Evolutionary conservation across 2,113 vertebrate genomes (phyloP).

Genomic region (Corythornis madagascariensis): DNA sequence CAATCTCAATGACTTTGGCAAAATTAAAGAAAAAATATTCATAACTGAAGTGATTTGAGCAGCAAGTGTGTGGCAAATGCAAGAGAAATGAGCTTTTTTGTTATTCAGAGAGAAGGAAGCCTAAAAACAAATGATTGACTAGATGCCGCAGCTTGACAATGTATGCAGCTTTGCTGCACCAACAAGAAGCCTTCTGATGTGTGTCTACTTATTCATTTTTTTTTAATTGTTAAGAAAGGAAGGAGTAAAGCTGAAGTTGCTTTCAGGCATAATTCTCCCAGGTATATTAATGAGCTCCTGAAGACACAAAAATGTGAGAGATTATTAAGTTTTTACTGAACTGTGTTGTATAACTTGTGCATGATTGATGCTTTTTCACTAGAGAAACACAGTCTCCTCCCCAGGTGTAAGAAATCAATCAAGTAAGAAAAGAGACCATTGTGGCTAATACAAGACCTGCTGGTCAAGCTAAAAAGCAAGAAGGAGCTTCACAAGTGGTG

Average conservation of each 20-base stretch:
- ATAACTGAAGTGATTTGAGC: background rate
- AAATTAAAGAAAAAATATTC: conserved; percentile 11
- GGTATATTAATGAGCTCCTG: background rate
- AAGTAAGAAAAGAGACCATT: no score
- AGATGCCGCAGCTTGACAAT: background rate
- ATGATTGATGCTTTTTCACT: background rate
- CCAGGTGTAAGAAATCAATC: no score
- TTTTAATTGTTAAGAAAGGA: conserved; percentile 21
- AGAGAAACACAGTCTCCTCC: background rate
- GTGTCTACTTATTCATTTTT: background rate
- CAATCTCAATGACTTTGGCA: background rate
- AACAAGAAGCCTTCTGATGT: background rate
- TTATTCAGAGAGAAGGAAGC: background rate
- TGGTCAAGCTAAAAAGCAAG: no score
- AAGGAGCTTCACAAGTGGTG: no score
- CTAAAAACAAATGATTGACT: conserved; percentile 1
- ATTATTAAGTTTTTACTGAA: background rate
- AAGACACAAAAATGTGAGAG: background rate
- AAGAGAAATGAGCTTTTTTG: background rate
- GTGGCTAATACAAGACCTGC: no score
- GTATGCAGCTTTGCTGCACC: background rate
- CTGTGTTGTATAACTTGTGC: background rate
- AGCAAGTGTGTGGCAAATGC: background rate
- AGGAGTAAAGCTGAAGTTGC: background rate
- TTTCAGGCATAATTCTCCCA: background rate